These are phyloP conservation scores for Zonotrichia leucophrys DNA, from an alignment of 2,113 vertebrate species.

Conservation along the genomic window DNA sequence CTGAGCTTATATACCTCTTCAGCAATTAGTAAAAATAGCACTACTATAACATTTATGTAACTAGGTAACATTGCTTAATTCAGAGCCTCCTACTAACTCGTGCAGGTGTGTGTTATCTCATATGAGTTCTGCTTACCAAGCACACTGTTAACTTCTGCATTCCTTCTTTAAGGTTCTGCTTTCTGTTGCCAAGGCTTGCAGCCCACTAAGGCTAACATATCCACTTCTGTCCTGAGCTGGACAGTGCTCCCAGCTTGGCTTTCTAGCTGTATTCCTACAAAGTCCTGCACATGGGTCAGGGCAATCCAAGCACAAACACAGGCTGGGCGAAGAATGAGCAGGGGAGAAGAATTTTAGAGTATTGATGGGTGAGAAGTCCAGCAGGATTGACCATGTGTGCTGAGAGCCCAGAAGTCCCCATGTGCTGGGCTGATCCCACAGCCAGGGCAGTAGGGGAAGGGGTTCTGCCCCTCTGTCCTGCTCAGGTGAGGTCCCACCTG, in stretches of 20 bases:
- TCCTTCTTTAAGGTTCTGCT: not conserved
- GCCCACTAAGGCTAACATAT: not conserved
- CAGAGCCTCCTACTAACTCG: not conserved
- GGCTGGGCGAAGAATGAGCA: not conserved
- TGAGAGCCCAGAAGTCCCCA: not conserved
- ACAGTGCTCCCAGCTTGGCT: not conserved
- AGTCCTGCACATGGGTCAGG: fast-evolving
- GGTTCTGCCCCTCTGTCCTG: not conserved
- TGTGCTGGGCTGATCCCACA: not conserved
- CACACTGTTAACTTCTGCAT: not conserved
- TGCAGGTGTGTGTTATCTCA: not conserved
- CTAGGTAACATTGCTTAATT: not conserved
- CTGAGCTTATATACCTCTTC: not conserved
- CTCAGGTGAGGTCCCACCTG: not conserved
- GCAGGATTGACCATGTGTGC: too few relatives aligned
- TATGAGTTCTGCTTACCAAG: not conserved
- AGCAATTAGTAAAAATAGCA: not conserved
- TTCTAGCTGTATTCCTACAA: not conserved
- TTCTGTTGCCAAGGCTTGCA: not conserved
- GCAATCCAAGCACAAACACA: not conserved
- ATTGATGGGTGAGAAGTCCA: not conserved
- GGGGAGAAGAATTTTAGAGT: not conserved
- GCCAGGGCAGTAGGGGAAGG: not conserved
- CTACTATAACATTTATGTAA: not conserved
- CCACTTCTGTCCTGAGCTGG: not conserved